phyloP scores from a whole-genome alignment of 92 coral and sea anemone genomes.

The Zoanthus solanderi region DNA sequence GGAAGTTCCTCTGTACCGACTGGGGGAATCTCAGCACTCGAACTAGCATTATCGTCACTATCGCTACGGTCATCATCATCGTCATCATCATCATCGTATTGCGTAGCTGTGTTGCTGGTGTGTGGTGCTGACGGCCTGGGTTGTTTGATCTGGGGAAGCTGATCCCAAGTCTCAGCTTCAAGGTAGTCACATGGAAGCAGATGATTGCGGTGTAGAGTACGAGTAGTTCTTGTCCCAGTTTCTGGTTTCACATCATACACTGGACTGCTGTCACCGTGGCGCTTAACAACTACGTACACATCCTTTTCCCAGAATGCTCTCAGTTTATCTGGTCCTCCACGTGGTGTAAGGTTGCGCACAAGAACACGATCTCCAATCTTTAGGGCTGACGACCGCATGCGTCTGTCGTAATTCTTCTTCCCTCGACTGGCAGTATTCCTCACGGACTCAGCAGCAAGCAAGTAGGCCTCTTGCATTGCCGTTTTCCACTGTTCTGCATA shows the following conservation, averaged over 20 bases:
- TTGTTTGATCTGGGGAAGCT: slow-evolving; percentile 43
- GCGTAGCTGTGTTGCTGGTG: neutral
- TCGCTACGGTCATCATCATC: neutral
- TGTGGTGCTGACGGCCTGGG: slow-evolving; percentile 41
- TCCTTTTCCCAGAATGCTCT: slow-evolving; percentile 31
- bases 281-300: neutral
- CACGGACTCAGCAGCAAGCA: slow-evolving; percentile 39
- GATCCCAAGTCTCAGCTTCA: slow-evolving; percentile 40
- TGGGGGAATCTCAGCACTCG: slow-evolving; percentile 26
- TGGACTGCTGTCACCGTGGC: slow-evolving; percentile 30
- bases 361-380: slow-evolving; percentile 45
- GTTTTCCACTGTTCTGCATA: slow-evolving; percentile 51
- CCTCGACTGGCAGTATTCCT: neutral
- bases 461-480: slow-evolving; percentile 58
- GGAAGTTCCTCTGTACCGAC: slow-evolving; percentile 20
- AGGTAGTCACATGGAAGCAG: slow-evolving; percentile 46
- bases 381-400: slow-evolving; percentile 22
- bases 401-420: slow-evolving; percentile 27
- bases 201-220: slow-evolving; percentile 41
- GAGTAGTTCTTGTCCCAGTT: slow-evolving; percentile 31
- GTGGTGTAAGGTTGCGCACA: slow-evolving; percentile 40
- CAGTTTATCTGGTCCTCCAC: slow-evolving; percentile 49
- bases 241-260: slow-evolving; percentile 35
- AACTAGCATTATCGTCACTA: slow-evolving; percentile 23
- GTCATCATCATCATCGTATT: slow-evolving; percentile 9